Conservation (phyloP, 2,888 invertebrate genomes). For the Protodeltote pygarga region DNA sequence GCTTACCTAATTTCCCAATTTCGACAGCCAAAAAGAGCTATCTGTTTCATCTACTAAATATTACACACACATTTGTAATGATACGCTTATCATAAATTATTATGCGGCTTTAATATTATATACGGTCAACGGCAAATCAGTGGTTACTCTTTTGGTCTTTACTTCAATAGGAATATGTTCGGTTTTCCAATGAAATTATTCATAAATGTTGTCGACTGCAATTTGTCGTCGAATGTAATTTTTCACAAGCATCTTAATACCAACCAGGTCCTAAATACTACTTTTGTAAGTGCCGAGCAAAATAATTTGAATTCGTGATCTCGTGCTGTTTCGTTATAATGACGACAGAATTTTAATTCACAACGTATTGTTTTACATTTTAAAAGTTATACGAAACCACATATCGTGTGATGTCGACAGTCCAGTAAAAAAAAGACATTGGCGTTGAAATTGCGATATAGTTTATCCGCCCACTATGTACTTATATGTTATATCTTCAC, state of each 20-base stretch:
- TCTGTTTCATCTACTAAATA: no score
- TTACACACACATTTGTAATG: constrained; percentile 2
- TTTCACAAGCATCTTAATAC: constrained; percentile 23
- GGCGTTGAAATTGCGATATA: constrained; percentile 39
- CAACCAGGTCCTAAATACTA: constrained; percentile 19
- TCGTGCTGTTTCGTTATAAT: constrained; percentile 39
- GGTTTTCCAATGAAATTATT: no score
- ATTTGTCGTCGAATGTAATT: no score
- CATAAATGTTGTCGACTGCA: no score
- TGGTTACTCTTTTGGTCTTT: no score
- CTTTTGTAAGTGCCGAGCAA: constrained; percentile 8
- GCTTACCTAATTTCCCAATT: no score
- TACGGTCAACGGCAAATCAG: no score
- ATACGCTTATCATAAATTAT: constrained; percentile 10
- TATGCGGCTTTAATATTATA: constrained; percentile 25
- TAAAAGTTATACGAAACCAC: constrained; percentile 30
- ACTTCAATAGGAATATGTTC: no score
- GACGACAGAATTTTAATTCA: constrained; percentile 42
- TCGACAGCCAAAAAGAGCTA: no score
- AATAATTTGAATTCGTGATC: constrained; percentile 20
- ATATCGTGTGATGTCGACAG: constrained; percentile 47
- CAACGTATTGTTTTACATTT: constrained; percentile 53
- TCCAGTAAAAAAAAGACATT: constrained; percentile 35
- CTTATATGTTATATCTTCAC: constrained; percentile 24
- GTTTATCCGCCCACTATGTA: constrained; percentile 27